phyloP scores from a whole-genome alignment of 2,797 vertebrate species.

The Argentina silus region DNA sequence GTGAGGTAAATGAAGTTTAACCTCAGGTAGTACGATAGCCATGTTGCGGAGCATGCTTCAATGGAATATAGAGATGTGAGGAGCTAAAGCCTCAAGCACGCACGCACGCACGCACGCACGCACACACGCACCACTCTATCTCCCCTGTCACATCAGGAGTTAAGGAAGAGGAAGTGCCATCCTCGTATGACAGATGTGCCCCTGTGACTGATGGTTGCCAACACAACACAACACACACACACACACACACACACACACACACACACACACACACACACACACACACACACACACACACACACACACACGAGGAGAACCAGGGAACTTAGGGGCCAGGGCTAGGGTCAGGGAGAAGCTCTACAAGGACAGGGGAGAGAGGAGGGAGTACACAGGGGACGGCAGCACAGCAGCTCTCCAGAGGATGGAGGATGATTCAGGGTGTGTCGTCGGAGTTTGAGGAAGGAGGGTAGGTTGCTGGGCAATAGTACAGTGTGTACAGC shows the following conservation, averaged over 20 bases:
- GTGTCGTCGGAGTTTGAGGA: conserved; percentile 36
- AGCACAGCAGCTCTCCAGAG: conserved; percentile 38
- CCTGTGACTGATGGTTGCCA: conserved; percentile 22
- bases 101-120: background rate
- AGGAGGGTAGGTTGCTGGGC: conserved; percentile 32
- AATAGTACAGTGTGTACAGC: conserved; percentile 6
- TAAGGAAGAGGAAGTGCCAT: background rate
- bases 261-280: conserved; percentile 11
- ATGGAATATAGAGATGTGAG: background rate
- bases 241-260: conserved; percentile 10
- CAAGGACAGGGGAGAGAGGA: background rate
- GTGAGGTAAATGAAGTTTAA: background rate
- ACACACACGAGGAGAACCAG: background rate
- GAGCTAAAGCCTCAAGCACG: background rate
- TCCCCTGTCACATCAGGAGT: conserved; percentile 1
- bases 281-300: background rate
- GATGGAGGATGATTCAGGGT: conserved; percentile 26
- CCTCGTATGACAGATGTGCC: conserved; percentile 59
- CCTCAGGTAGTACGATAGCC: background rate
- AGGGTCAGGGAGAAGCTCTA: background rate
- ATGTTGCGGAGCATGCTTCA: background rate
- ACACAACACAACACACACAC: background rate
- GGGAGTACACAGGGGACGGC: conserved; percentile 9
- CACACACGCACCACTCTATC: background rate
- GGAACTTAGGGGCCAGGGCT: too few species aligned